Percentiles rank a stretch among this genome's conserved stretches.
These are phyloP conservation scores for Thamnophis sirtalis DNA, from an alignment of 2,113 vertebrate genomes.

Conservation along the genomic window DNA sequence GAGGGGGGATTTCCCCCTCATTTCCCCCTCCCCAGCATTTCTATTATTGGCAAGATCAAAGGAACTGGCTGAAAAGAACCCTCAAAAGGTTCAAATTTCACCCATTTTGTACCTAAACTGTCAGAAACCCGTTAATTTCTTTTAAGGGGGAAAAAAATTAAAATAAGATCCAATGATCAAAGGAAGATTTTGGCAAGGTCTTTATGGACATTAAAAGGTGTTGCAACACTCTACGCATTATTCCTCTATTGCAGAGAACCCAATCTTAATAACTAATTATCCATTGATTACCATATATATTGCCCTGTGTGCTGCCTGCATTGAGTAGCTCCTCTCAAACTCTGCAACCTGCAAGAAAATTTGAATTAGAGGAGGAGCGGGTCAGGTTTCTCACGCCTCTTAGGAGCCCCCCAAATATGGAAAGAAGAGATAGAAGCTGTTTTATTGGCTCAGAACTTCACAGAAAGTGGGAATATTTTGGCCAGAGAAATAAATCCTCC, in stretches of 20 bases:
- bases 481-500: background rate
- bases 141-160: background rate
- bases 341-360: background rate
- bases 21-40: background rate
- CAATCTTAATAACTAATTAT: background rate
- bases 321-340: background rate
- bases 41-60: constrained; percentile 16
- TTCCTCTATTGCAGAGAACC: background rate
- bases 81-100: rapidly evolving
- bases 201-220: background rate
- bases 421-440: background rate
- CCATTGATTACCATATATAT: background rate
- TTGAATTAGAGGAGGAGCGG: background rate
- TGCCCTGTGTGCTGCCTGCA: background rate
- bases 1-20: background rate
- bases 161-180: constrained; percentile 25
- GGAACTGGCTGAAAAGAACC: constrained; percentile 1
- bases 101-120: background rate
- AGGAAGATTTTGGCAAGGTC: constrained; percentile 23
- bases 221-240: background rate
- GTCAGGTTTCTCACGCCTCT: background rate
- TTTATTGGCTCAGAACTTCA: background rate
- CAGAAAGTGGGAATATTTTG: background rate
- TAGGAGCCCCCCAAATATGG: background rate
- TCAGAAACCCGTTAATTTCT: background rate